Percentiles rank a stretch among this genome's conserved stretches.
phyloP scores from a whole-genome alignment of 2,113 vertebrate genomes.

The rabbit (Oryctolagus cuniculus) region mOryCun1.1 NC_091439.1:8331501-8332000 shows the following conservation, averaged over 20 bases:
- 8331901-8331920: slow-evolving; percentile 91
- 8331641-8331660: no score
- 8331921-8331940: slow-evolving; percentile 86
- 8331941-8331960: slow-evolving; percentile 42
- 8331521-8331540: no score
- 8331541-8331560: no score
- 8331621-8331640: no score
- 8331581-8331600: no score
- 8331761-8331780: not conserved
- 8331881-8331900: slow-evolving; percentile 90
- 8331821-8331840: slow-evolving; percentile 93
- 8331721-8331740: not conserved
- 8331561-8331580: no score
- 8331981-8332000: not conserved
- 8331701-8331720: not conserved
- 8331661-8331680: not conserved
- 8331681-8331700: not conserved
- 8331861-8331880: slow-evolving; percentile 89
- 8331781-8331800: slow-evolving; percentile 85
- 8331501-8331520: no score
- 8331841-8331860: slow-evolving; percentile 91
- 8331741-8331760: not conserved
- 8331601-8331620: no score
- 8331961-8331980: not conserved
- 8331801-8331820: slow-evolving; percentile 91